These are phyloP conservation scores for Catharus ustulatus DNA, from an alignment of 2,797 vertebrate species.

Conservation along the genomic window DNA sequence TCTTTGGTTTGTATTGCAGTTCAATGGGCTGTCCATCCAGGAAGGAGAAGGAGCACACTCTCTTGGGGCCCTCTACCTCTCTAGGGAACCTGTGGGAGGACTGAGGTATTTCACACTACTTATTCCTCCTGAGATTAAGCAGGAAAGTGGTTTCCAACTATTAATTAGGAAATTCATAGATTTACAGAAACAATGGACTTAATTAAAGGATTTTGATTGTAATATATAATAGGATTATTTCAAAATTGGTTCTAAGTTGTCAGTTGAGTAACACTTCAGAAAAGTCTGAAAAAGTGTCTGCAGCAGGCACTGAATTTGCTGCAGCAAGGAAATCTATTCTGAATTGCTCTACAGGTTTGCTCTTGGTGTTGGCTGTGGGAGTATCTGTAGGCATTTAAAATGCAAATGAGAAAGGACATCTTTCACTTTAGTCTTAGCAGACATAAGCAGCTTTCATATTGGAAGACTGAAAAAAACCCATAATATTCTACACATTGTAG, in stretches of 20 bases:
- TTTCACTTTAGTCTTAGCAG: not conserved
- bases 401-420: conserved; percentile 16
- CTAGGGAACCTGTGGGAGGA: not conserved
- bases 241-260: not conserved
- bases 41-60: not conserved
- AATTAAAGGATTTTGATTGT: not conserved
- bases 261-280: conserved; percentile 7
- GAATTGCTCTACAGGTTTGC: not conserved
- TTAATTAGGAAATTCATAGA: not conserved
- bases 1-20: not conserved
- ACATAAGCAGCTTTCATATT: not conserved
- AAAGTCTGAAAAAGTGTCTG: not conserved
- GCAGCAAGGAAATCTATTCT: not conserved
- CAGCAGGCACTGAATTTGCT: not conserved
- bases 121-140: conserved; percentile 34
- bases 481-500: not conserved
- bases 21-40: not conserved
- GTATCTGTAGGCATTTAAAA: conserved; percentile 19
- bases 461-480: not conserved
- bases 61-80: not conserved
- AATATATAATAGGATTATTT: not conserved
- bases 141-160: not conserved
- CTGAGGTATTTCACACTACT: not conserved
- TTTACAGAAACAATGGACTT: not conserved
- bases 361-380: not conserved